These are phyloP conservation scores for Manis javanica DNA, from an alignment of 2,797 vertebrate species.

Conservation along the genomic window DNA sequence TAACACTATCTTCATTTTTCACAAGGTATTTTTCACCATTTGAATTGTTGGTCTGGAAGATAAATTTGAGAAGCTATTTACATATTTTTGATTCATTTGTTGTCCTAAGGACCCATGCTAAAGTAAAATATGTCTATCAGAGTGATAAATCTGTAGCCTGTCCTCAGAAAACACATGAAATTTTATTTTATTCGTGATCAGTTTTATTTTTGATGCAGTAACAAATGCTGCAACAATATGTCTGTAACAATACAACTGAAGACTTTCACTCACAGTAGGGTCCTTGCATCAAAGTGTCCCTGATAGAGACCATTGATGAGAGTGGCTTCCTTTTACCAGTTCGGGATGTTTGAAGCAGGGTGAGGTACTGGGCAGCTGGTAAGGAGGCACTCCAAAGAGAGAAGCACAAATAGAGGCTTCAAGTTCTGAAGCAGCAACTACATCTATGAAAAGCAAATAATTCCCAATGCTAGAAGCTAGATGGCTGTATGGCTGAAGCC, in stretches of 20 bases:
- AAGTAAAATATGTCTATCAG: neutral
- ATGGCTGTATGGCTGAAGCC: neutral
- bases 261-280: neutral
- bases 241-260: neutral
- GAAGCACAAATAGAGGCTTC: neutral
- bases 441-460: neutral
- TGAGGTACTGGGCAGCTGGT: neutral
- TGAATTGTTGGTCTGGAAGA: neutral
- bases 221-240: too few species aligned
- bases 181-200: neutral
- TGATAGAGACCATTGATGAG: neutral
- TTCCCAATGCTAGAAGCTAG: neutral
- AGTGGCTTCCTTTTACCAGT: neutral
- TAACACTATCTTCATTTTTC: neutral
- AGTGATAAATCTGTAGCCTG: neutral
- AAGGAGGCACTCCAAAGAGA: neutral
- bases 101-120: neutral
- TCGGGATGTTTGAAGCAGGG: neutral
- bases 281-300: neutral
- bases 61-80: neutral
- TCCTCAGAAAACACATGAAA: constrained; percentile 16
- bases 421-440: neutral
- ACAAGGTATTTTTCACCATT: neutral
- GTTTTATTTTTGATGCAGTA: neutral
- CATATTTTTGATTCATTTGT: neutral